Conservation (phyloP, 2,797 vertebrate species). For the Tenualosa thibaudeaui region DNA sequence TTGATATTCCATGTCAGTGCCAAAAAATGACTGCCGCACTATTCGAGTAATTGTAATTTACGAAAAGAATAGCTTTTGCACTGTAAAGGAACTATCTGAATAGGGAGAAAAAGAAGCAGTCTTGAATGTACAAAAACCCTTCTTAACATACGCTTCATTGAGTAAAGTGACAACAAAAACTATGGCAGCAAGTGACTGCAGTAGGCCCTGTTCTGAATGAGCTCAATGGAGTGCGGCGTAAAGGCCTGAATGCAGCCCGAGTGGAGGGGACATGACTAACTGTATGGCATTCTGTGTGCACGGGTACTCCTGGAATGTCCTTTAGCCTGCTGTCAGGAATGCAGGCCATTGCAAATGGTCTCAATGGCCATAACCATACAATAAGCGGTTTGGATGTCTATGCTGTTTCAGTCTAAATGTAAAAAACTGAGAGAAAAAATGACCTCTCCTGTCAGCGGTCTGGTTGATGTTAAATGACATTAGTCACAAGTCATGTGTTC, state of each 20-base stretch:
- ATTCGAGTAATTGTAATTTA: background rate
- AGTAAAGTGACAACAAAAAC: conserved; percentile 55
- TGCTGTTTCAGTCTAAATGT: conserved; percentile 42
- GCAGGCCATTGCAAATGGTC: conserved; percentile 46
- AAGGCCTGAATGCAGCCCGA: conserved; percentile 39
- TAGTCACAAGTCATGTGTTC: background rate
- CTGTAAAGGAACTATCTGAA: background rate
- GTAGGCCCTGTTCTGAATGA: conserved; percentile 53
- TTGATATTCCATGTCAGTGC: conserved; percentile 1
- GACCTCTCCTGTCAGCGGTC: no score
- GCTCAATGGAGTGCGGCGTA: conserved; percentile 42
- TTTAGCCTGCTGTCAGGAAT: conserved; percentile 56
- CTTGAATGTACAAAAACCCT: conserved; percentile 5
- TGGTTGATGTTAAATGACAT: background rate
- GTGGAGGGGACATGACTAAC: conserved; percentile 46
- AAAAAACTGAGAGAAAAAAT: background rate
- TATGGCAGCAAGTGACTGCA: conserved; percentile 54
- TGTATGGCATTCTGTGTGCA: conserved; percentile 44
- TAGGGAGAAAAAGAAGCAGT: background rate
- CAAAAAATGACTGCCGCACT: background rate
- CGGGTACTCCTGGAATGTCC: conserved; percentile 51
- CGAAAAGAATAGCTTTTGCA: background rate
- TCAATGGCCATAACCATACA: conserved; percentile 53
- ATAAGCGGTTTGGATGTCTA: conserved; percentile 47
- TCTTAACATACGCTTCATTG: conserved; percentile 16